phyloP scores from a whole-genome alignment of 2,797 vertebrate species.

The Lepus oiostolus region DNA sequence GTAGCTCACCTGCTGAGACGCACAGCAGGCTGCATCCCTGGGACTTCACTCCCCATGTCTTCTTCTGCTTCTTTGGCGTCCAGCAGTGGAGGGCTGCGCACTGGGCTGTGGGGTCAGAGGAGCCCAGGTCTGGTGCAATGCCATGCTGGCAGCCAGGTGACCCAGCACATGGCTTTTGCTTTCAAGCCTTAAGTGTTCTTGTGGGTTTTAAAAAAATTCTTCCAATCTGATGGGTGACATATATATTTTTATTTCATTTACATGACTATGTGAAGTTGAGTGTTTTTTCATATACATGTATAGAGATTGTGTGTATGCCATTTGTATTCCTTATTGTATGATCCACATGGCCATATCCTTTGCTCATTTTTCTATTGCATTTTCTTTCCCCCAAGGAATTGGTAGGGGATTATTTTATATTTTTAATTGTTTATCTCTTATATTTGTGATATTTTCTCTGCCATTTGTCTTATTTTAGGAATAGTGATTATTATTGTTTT shows the following conservation, averaged over 20 bases:
- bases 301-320: not conserved
- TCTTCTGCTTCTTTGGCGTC: no score
- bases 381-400: constrained; percentile 35
- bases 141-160: no score
- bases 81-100: no score
- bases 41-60: no score
- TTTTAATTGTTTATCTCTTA: constrained; percentile 23
- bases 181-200: no score
- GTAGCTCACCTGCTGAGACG: no score
- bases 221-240: constrained; percentile 12
- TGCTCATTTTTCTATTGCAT: constrained; percentile 19
- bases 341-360: not conserved
- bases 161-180: no score
- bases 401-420: constrained; percentile 8
- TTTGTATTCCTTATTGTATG: constrained; percentile 33
- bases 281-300: constrained; percentile 2
- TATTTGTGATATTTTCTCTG: not conserved
- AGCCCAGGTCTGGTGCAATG: no score
- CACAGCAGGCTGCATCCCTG: no score
- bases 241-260: constrained; percentile 36
- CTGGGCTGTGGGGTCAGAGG: no score
- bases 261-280: constrained; percentile 23
- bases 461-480: constrained; percentile 9
- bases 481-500: not conserved
- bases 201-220: constrained; percentile 28